phyloP scores from a whole-genome alignment of 1,140 invertebrate species.

The Trichonephila clavata region DNA sequence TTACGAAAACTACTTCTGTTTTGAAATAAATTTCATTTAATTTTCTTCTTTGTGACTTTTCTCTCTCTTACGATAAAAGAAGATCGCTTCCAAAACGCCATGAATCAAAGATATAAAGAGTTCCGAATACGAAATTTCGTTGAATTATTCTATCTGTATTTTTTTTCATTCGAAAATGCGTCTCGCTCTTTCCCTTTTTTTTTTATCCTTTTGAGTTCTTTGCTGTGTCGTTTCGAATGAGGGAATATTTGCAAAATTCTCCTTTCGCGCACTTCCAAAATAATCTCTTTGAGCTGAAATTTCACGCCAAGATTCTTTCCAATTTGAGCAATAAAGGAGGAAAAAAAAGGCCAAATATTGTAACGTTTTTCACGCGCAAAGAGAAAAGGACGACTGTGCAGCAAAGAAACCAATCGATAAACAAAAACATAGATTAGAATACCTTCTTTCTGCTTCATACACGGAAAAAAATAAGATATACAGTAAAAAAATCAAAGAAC shows the following conservation, averaged over 20 bases:
- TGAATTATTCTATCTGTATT: too few species aligned
- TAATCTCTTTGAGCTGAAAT: neutral
- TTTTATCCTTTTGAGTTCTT: neutral
- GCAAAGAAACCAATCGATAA: neutral
- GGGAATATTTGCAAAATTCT: neutral
- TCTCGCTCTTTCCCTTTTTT: too few species aligned
- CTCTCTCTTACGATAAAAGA: neutral
- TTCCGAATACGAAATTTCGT: neutral
- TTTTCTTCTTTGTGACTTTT: neutral
- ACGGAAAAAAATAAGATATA: neutral
- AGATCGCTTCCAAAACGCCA: neutral
- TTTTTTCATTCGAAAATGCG: too few species aligned
- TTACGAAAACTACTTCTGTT: too few species aligned
- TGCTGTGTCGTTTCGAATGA: neutral
- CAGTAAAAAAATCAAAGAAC: too few species aligned
- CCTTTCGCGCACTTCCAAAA: neutral
- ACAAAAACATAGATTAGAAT: neutral
- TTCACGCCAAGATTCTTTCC: neutral
- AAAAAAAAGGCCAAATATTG: neutral
- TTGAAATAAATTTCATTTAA: too few species aligned
- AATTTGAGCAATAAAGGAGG: neutral
- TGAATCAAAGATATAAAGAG: neutral
- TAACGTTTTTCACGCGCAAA: neutral
- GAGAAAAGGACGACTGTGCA: neutral
- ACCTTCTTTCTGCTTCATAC: neutral